Base-by-base conservation (phyloP, 2,888 invertebrate species). In the Troides oblongomaculatus region DNA sequence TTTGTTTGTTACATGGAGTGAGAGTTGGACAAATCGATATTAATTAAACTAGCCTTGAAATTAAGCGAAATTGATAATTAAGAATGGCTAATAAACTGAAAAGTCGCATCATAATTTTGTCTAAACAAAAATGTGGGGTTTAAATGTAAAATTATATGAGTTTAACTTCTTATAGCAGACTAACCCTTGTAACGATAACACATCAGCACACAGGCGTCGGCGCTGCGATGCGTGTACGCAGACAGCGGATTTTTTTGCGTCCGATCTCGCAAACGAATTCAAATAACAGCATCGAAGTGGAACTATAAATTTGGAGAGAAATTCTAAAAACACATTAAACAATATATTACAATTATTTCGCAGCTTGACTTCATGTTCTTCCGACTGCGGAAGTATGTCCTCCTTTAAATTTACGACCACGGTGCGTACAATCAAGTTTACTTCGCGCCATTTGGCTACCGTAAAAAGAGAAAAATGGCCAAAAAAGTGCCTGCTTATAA, bases 221-320 rank as follows among this genome's bases (percentile, higher is more conserved):
- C 61, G 46, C 59, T 25, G 68, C 66, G 60, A 61, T 56, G 66
- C 63, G 59, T 36, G 46, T 58, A 59, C 62, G 46, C 53, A 66
- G 66, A 66, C 63, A 63, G 63, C 43, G 25, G 66, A 46, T 46
- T 46, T 66, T 64, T 66, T 66, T 66, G 58, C 60, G 43, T 66
- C 63, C 30, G 66, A 70, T 66, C 46, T 56, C 14, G 39, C 56
- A 30, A 46, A 65, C 18, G 43, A 60, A n/a, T 43, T n/a, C 46
- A 58, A 14, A 57, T 6, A 64, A 14, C 21, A 43, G 53, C 56
- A 18, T 21, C 39, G 3, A 17, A 63, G 30, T 58, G 62, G 14
- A 58, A 62, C 43, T n/a, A 56, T 62, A 59, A 50, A 63, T 43
- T 46, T 46, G 7, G n/a, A 59, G 21, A 68, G 58, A 62, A 63